A percentile compares a stretch with the other conserved stretches of the same genome.
These are phyloP conservation scores for Drosophila trapezifrons DNA, from an alignment of 1,140 invertebrate species.

Conservation along the genomic window DNA sequence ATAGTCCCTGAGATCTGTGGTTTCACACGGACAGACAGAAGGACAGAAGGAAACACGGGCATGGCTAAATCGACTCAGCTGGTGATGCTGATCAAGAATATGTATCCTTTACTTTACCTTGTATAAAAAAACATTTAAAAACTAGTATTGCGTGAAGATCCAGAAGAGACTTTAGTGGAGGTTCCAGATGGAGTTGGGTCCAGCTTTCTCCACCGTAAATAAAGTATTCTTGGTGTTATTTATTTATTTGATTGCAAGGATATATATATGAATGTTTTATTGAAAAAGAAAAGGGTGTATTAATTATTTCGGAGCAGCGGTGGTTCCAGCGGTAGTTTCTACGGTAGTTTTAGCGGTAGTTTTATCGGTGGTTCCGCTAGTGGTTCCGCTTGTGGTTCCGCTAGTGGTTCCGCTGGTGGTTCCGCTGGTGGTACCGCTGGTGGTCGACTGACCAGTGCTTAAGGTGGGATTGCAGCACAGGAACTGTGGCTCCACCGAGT, in stretches of 20 bases:
- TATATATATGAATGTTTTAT: background rate
- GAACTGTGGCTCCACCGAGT: conserved; percentile 29
- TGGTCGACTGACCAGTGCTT: conserved; percentile 2
- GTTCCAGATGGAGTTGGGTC: too few species aligned
- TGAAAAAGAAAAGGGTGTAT: background rate
- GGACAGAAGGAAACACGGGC: too few species aligned
- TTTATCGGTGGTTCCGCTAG: background rate
- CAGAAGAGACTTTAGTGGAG: too few species aligned
- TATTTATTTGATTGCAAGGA: conserved; percentile 9
- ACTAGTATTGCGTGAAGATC: too few species aligned
- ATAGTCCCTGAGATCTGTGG: too few species aligned
- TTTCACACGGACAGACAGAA: too few species aligned
- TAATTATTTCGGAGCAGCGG: background rate
- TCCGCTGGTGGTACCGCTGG: background rate
- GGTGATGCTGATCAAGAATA: too few species aligned
- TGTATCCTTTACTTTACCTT: too few species aligned
- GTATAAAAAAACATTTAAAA: too few species aligned
- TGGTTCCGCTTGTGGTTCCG: background rate
- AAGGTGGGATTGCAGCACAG: conserved; percentile 31
- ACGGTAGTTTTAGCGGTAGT: background rate
- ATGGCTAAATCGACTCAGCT: too few species aligned
- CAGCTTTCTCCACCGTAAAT: too few species aligned
- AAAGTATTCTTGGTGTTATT: background rate
- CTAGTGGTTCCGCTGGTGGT: background rate
- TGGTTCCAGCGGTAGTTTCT: background rate